These are phyloP conservation scores for Halcyon chelicuti DNA, from an alignment of 2,797 vertebrate species.

Conservation along the genomic window DNA sequence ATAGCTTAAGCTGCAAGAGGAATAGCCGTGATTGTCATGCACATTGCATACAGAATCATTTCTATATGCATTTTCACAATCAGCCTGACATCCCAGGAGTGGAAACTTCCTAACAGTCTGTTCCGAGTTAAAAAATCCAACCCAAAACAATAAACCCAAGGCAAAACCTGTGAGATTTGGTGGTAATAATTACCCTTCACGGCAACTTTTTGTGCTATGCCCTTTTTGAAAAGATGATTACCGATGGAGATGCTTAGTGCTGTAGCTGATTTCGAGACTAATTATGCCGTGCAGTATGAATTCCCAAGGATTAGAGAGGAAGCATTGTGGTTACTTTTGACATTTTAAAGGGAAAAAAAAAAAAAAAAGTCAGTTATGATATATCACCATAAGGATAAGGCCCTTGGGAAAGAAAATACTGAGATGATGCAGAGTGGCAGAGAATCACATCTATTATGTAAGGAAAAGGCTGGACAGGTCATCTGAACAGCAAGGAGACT, in stretches of 20 bases:
- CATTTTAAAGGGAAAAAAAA: not conserved
- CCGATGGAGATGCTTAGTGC: not conserved
- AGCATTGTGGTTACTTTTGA: not conserved
- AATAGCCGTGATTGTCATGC: not conserved
- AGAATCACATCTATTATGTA: not conserved
- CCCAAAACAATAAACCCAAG: not conserved
- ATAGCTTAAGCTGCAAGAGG: not conserved
- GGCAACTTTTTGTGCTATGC: not conserved
- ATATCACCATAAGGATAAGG: fast-evolving
- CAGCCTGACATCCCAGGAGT: not conserved
- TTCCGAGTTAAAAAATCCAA: not conserved
- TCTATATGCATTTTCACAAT: not conserved
- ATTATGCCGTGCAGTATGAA: not conserved
- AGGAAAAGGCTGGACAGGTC: not conserved
- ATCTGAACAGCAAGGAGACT: not conserved
- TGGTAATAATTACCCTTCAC: not conserved
- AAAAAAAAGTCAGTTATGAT: not conserved
- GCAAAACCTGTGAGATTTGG: not conserved
- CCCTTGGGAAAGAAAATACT: not conserved
- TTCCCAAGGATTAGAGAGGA: not conserved
- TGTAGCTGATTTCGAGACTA: not conserved
- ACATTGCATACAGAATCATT: not conserved
- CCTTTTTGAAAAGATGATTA: not conserved
- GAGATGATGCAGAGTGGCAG: not conserved
- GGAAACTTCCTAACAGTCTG: not conserved